Conservation (phyloP, 2,888 invertebrate genomes). For the Lobophora halterata region DNA sequence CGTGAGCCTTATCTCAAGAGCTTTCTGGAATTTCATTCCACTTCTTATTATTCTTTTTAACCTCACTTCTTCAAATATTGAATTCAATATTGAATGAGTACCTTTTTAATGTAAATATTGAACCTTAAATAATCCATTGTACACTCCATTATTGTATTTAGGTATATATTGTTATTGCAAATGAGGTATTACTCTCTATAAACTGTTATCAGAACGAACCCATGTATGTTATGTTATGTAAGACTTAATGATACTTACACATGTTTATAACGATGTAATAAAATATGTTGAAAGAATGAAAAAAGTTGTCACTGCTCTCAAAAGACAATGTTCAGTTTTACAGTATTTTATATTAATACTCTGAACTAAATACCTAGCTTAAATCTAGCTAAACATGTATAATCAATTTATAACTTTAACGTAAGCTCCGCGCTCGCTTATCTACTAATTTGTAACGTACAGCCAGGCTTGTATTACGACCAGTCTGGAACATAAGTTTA, state of each 20-base stretch:
- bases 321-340: no score
- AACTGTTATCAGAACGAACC: no score
- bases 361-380: slow-evolving; percentile 9
- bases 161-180: no score
- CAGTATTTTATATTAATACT: neutral
- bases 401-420: slow-evolving; percentile 9
- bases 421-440: slow-evolving; percentile 11
- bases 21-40: slow-evolving; percentile 41
- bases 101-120: slow-evolving; percentile 17
- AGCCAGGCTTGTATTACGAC: slow-evolving; percentile 27
- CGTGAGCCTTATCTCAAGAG: slow-evolving; percentile 39
- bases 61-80: slow-evolving; percentile 22
- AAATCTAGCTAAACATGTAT: slow-evolving; percentile 3
- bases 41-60: slow-evolving; percentile 39
- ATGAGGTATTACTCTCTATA: no score
- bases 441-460: slow-evolving; percentile 26
- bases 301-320: no score
- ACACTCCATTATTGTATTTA: no score
- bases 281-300: slow-evolving; percentile 1
- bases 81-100: slow-evolving; percentile 20
- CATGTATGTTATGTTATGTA: no score
- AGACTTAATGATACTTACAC: slow-evolving; percentile 13
- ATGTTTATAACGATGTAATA: neutral
- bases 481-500: slow-evolving; percentile 23
- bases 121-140: no score